Base-by-base conservation (phyloP, 2,797 vertebrate species). In the Microchirus variegatus region DNA sequence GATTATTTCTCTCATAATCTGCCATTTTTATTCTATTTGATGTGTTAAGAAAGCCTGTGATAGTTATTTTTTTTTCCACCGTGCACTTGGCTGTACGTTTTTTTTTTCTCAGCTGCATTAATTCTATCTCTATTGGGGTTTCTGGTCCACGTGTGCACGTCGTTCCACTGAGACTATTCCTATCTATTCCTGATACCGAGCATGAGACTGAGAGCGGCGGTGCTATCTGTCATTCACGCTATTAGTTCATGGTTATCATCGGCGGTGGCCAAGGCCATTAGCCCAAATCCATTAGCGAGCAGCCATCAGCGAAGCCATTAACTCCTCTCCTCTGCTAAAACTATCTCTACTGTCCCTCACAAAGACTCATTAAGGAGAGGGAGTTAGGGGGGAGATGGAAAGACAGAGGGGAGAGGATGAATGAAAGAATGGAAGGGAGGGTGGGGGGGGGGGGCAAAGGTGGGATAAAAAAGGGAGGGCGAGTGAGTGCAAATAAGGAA, bases 291-390 rank as follows among this genome's bases (percentile, higher is more conserved):
- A 90, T 90, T 90, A 88, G 74, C 83, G n/a, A 63, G 69, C 66
- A 73, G 79, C 82, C 82, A 89, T 89, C 82, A 86, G 78, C 66
- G 40, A 62, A 76, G 84, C 88, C 82, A 89, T 87, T 89, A 88
- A 81, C 77, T 81, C 62, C 53, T 78, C 53, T 78, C 55, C 35
- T n/a, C 67, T 59, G 67, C 80, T 89, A 86, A 88, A 89, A 89
- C 83, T 31, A 31, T 31, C 31, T 75, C 76, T 66, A 77, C 70
- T 69, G 82, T 85, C 81, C 76, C 77, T 83, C 81, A 82, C 77
- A 84, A 83, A 85, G 84, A 87, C 67, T 81, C 82, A 84, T 90
- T 86, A 84, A 53, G 49, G 62, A 63, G 74, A 72, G 69, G 69
- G 55, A 64, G 55, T 49, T 48, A 57, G 42, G 59, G 60, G 19